A percentile compares a stretch with the other conserved stretches of the same genome.
These are phyloP conservation scores for Ambastaia sidthimunki DNA, from an alignment of 2,797 vertebrate species.

Conservation along the genomic window DNA sequence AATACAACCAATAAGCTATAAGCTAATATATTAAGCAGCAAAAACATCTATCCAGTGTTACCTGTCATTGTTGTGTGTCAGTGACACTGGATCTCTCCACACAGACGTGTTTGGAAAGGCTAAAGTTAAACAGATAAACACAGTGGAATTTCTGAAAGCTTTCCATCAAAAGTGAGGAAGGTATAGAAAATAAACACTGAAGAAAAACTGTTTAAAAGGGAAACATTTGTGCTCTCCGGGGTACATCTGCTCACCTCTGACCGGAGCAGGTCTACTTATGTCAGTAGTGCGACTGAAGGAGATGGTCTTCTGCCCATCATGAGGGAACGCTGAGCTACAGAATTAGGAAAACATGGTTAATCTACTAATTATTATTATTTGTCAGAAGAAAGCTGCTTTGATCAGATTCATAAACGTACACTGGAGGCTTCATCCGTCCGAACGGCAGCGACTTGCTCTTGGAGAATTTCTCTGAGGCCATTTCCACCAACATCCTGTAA, in stretches of 20 bases:
- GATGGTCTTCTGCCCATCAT: conserved; percentile 63
- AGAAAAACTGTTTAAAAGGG: too few species aligned
- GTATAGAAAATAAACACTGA: background rate
- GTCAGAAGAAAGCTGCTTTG: too few species aligned
- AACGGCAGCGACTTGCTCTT: conserved; percentile 79
- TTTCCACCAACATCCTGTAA: conserved; percentile 79
- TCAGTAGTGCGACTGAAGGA: conserved; percentile 67
- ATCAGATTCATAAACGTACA: conserved; percentile 65
- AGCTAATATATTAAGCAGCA: background rate
- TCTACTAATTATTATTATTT: background rate
- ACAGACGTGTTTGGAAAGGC: conserved; percentile 68
- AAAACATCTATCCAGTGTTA: conserved; percentile 36
- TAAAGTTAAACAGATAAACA: conserved; percentile 45
- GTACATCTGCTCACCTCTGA: conserved; percentile 66
- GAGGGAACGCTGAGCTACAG: conserved; percentile 65
- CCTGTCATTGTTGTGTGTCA: conserved; percentile 69
- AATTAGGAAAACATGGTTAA: background rate
- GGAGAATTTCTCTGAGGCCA: conserved; percentile 79
- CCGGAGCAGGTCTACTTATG: conserved; percentile 62
- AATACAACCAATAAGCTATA: background rate
- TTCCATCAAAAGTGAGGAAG: background rate
- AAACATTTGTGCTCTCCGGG: too few species aligned
- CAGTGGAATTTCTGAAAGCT: background rate
- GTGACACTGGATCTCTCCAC: conserved; percentile 69
- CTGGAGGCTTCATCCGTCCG: conserved; percentile 75